These are phyloP conservation scores for Dinomys branickii DNA, from an alignment of 2,113 vertebrate species.

Conservation along the genomic window DNA sequence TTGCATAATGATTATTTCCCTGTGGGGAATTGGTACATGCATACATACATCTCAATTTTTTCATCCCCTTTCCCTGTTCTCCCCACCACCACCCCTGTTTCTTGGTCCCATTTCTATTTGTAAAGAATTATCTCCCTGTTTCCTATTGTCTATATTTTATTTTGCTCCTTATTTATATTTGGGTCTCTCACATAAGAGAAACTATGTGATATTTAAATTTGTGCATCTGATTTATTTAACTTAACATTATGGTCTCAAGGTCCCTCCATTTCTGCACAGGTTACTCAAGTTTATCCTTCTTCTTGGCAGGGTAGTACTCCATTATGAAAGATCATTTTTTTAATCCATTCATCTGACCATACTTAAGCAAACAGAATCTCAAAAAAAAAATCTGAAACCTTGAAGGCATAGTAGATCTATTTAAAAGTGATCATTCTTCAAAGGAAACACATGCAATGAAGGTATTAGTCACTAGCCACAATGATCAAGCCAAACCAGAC, in stretches of 20 bases:
- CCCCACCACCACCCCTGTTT: background rate
- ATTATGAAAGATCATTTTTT: background rate
- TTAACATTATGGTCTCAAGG: background rate
- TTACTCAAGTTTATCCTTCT: background rate
- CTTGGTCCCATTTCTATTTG: background rate
- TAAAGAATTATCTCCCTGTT: background rate
- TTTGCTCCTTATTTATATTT: background rate
- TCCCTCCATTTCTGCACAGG: background rate
- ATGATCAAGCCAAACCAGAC: background rate
- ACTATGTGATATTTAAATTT: background rate
- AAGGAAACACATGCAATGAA: background rate
- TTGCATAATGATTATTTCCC: background rate
- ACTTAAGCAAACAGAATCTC: conserved; percentile 9
- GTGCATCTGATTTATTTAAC: background rate
- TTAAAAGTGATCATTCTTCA: background rate
- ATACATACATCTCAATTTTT: background rate
- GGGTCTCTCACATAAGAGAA: background rate
- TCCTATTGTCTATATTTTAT: background rate
- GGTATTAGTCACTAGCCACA: background rate
- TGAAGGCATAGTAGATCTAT: background rate
- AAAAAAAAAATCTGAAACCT: background rate
- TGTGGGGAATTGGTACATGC: background rate
- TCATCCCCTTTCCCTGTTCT: background rate
- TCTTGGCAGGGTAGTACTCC: background rate
- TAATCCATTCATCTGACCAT: background rate